A percentile compares a stretch with the other conserved stretches of the same genome.
These are phyloP conservation scores for Gambelia wislizenii DNA, from an alignment of 2,797 vertebrate genomes.

Conservation along the genomic window DNA sequence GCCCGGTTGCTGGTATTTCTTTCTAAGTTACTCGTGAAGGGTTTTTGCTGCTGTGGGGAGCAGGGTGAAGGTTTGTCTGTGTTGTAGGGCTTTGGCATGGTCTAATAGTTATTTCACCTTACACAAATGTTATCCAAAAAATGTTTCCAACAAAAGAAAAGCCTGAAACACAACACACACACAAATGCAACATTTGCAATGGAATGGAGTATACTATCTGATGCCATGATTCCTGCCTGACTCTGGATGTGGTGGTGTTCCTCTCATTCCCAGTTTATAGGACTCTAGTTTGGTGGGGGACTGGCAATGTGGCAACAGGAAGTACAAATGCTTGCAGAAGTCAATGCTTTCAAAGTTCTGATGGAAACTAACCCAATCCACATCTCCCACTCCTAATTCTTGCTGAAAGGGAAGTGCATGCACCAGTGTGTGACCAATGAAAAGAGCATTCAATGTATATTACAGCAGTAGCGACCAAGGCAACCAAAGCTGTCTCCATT, in stretches of 20 bases:
- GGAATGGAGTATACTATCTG: conserved; percentile 32
- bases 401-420: too few relatives aligned
- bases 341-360: too few relatives aligned
- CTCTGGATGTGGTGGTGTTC: neutral
- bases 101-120: neutral
- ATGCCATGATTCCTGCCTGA: neutral
- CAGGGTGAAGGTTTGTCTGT: too few relatives aligned
- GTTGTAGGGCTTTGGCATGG: neutral
- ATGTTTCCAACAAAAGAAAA: too few relatives aligned
- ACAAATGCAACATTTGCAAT: conserved; percentile 32
- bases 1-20: accelerated
- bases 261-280: neutral
- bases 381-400: too few relatives aligned
- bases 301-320: too few relatives aligned
- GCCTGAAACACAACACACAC: neutral
- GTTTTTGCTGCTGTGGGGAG: neutral
- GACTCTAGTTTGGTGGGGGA: neutral
- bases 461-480: too few relatives aligned
- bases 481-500: too few relatives aligned
- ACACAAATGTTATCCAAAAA: neutral
- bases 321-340: too few relatives aligned
- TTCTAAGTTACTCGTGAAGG: accelerated
- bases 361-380: too few relatives aligned
- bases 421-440: too few relatives aligned
- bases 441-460: too few relatives aligned